Percentiles rank a stretch among this genome's conserved stretches.
These are phyloP conservation scores for Hafferia zeledoni DNA, from an alignment of 2,797 vertebrate genomes.

Conservation along the genomic window DNA sequence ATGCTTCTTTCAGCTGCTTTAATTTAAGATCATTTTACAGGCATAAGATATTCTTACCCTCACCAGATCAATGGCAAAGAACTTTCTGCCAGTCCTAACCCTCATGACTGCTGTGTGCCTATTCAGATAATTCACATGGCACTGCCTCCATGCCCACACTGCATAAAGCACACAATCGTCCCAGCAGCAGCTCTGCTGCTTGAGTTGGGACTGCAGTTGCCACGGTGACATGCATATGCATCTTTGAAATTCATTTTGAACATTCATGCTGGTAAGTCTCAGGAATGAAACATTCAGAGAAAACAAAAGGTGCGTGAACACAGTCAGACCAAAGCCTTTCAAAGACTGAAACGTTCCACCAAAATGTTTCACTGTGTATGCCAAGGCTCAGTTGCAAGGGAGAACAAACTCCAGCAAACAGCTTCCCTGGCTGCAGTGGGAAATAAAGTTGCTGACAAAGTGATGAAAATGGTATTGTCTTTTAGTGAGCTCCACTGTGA, in stretches of 20 bases:
- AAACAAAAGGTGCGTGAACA: constrained; percentile 14
- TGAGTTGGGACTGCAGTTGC: background rate
- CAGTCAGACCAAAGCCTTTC: constrained; percentile 8
- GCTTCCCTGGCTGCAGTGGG: background rate
- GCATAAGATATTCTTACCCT: background rate
- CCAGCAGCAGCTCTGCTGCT: background rate
- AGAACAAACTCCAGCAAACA: background rate
- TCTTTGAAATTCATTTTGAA: constrained; percentile 14
- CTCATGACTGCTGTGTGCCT: background rate
- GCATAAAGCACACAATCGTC: background rate
- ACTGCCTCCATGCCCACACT: background rate
- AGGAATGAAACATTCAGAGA: background rate
- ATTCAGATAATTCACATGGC: background rate
- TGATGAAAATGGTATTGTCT: background rate
- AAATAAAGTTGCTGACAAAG: constrained; percentile 7
- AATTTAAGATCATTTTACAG: background rate
- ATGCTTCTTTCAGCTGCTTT: background rate
- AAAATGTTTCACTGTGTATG: background rate
- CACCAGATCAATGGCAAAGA: background rate
- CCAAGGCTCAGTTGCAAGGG: background rate
- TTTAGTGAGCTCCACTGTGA: background rate
- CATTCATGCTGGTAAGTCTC: background rate
- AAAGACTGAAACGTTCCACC: background rate
- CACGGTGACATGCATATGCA: background rate
- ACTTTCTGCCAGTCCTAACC: background rate